A percentile compares a stretch with the other conserved stretches of the same genome.
phyloP scores from a whole-genome alignment of 2,888 invertebrate species.

The Temnothorax ravouxi region DNA sequence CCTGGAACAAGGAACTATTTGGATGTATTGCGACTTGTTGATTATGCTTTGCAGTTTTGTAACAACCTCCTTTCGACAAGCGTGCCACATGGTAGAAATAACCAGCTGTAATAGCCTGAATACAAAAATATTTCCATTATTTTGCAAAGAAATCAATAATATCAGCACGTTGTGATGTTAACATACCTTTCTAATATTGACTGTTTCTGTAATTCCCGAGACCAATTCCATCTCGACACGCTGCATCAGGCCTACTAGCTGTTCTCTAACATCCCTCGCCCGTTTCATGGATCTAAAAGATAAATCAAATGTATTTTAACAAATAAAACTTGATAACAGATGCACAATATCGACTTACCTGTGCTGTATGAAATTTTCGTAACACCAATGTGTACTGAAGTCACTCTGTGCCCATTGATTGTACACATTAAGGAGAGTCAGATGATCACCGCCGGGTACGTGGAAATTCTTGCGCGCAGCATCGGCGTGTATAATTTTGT shows the following conservation, averaged over 20 bases:
- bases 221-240: constrained; percentile 98
- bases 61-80: constrained; percentile 97
- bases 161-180: neutral
- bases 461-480: constrained; percentile 98
- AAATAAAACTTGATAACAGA: constrained; percentile 9
- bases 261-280: constrained; percentile 98
- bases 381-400: constrained; percentile 99
- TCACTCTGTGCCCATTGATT: constrained; percentile 99
- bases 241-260: constrained; percentile 97
- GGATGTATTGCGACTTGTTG: constrained; percentile 99
- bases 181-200: constrained; percentile 93
- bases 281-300: constrained; percentile 93
- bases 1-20: constrained; percentile 98
- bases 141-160: constrained; percentile 22
- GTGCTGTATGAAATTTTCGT: constrained; percentile 99
- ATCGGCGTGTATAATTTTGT: constrained; percentile 99
- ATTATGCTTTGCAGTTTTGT: constrained; percentile 99
- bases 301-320: constrained; percentile 10
- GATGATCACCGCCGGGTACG: constrained; percentile 96
- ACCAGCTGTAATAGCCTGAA: constrained; percentile 95
- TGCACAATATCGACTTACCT: constrained; percentile 86
- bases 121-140: constrained; percentile 4
- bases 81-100: constrained; percentile 99
- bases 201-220: constrained; percentile 93
- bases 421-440: constrained; percentile 98